Base-by-base conservation (phyloP, 37 sponge, comb jelly and placozoan species). In the Oscarella lobularis region DNA sequence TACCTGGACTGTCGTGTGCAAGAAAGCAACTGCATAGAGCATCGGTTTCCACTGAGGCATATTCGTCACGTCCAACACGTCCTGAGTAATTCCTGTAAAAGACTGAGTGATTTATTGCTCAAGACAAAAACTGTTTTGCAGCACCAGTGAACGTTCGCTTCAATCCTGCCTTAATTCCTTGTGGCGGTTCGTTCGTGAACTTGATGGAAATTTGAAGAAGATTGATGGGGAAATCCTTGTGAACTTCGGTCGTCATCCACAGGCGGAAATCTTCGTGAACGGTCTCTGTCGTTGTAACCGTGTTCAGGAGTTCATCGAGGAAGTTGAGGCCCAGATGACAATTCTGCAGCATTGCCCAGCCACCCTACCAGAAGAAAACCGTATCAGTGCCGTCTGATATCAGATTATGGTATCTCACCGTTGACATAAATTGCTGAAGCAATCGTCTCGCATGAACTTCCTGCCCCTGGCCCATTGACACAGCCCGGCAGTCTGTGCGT, bases 191-290 rank as follows among this genome's bases (percentile, higher is more conserved):
- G 81, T 87, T 92, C 20, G 95, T 94, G 83, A 84, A 98, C 88
- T 94, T 94, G 81, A 98, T 94, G 73, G 85, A 83, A 67, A 88
- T 77, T 76, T 98, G 99, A 29, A 98, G 84, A 39, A 98, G 89
- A 81, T 91, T 91, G 71, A 98, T 98, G 40, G 99, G 99, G 81
- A 94, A 98, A 65, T 94, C 87, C 66, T 41, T 66, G 75, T 98
- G 99, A 35, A 91, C 92, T 70, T 98, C 99, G 3, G 99, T 98
- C n/a, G 99, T 98, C 38, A 98, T 74, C 99, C 99, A 98, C 36
- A 98, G 83, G 4, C 95, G 85, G 79, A 98, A 98, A 54, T 74
- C 54, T n/a, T 84, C 84, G 74, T 91, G 89, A 31, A 98, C 85
- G 33, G 84, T 85, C 77, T 94, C 92, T 14, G 92, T 91, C 36